Conservation (phyloP, 2,113 vertebrate genomes). For the Quiscalus mexicanus region DNA sequence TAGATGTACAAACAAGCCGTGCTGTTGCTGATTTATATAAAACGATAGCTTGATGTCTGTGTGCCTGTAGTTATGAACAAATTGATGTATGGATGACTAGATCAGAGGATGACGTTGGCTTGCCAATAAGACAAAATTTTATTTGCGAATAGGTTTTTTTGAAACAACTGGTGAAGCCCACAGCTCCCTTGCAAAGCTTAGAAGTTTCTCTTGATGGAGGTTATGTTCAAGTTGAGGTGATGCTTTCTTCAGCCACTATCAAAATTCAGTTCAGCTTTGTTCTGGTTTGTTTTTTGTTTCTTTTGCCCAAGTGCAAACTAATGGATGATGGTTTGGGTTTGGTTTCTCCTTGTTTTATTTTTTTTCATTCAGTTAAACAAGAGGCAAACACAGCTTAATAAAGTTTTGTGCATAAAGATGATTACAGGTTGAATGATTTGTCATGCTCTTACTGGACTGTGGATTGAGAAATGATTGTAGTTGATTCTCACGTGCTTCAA, state of each 20-base stretch:
- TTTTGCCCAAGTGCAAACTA: not conserved
- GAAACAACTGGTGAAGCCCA: not conserved
- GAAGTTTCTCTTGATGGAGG: not conserved
- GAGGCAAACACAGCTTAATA: not conserved
- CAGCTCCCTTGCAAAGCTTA: not conserved
- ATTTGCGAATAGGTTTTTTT: not conserved
- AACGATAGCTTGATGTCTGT: not conserved
- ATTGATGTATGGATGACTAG: not conserved
- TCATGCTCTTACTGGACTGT: not conserved
- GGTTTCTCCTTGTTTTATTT: accelerated
- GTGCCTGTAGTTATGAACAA: not conserved
- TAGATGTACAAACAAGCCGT: not conserved
- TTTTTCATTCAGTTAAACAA: not conserved
- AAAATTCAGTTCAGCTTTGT: not conserved
- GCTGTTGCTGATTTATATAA: not conserved
- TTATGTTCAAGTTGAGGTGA: not conserved
- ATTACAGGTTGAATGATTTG: not conserved
- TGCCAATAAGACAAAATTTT: not conserved
- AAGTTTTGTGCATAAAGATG: not conserved
- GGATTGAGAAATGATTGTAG: not conserved
- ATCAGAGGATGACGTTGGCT: not conserved
- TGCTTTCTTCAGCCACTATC: not conserved
- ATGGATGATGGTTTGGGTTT: not conserved
- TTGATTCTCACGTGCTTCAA: not conserved
- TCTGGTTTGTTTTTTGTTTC: not conserved